A percentile compares a stretch with the other conserved stretches of the same genome.
Evolutionary conservation across 2,113 vertebrate species (phyloP).

Genomic region (Hippoglossus stenolepis): DNA sequence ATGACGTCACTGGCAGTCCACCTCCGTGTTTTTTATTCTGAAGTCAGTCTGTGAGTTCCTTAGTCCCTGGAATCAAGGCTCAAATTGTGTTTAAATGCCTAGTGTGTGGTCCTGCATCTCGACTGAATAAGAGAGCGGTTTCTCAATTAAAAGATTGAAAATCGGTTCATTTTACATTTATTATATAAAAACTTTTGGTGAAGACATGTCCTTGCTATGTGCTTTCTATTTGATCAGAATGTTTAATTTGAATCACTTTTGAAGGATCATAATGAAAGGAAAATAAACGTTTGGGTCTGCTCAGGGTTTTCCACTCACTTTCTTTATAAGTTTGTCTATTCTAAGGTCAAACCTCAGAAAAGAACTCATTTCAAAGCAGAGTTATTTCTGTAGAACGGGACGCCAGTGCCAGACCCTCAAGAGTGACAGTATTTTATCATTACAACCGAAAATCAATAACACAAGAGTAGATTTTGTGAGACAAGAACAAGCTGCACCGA

Average conservation of each 20-base stretch:
- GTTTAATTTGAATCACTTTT: background rate
- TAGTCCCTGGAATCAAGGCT: too few species aligned
- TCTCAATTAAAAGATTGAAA: too few species aligned
- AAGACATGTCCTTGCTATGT: background rate
- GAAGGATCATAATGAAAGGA: background rate
- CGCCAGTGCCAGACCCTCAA: background rate
- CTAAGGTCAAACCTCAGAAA: background rate
- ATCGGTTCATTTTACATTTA: too few species aligned
- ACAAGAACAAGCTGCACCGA: conserved; percentile 7
- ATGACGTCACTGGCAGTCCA: too few species aligned
- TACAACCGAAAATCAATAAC: background rate
- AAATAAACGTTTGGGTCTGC: background rate
- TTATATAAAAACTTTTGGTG: too few species aligned
- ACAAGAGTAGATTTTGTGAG: background rate
- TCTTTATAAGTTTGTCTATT: background rate
- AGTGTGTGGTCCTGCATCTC: too few species aligned
- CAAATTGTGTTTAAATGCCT: too few species aligned
- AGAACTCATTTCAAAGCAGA: background rate
- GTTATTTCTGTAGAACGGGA: background rate
- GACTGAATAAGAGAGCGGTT: too few species aligned
- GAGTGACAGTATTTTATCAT: conserved; percentile 4
- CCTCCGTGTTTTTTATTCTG: too few species aligned
- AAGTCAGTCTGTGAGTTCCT: too few species aligned
- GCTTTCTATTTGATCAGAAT: background rate
- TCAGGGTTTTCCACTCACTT: background rate